Conservation (phyloP, 2,113 vertebrate species). For the Oncorhynchus kisutch region DNA sequence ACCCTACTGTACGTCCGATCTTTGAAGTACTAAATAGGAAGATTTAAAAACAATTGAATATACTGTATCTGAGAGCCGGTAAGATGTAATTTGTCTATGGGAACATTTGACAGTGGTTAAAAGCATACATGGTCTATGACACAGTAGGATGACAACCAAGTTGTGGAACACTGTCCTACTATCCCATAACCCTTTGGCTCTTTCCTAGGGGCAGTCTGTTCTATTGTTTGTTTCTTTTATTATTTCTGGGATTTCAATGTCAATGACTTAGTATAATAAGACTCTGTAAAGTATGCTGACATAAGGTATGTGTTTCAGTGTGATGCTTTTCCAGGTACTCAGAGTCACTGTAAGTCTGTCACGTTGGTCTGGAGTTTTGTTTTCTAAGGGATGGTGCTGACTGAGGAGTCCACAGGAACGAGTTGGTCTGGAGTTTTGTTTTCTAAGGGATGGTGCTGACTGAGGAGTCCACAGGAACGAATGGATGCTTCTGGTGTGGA, state of each 20-base stretch:
- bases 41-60: too few species aligned
- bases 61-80: neutral
- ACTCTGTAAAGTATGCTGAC: too few species aligned
- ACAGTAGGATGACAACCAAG: neutral
- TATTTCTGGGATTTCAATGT: neutral
- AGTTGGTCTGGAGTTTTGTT: neutral
- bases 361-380: too few species aligned
- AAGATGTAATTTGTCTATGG: too few species aligned
- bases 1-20: too few species aligned
- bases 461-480: neutral
- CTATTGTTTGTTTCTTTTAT: neutral
- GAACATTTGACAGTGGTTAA: neutral
- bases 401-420: neutral
- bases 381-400: neutral
- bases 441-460: neutral
- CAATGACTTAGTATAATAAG: too few species aligned
- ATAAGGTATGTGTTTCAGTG: neutral
- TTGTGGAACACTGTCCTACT: neutral
- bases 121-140: neutral
- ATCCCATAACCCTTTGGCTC: neutral
- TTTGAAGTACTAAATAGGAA: too few species aligned
- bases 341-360: neutral
- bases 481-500: neutral
- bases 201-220: neutral
- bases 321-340: slow-evolving; percentile 8